These are phyloP conservation scores for Micrastur ruficollis DNA, from an alignment of 2,797 vertebrate genomes.

Conservation along the genomic window DNA sequence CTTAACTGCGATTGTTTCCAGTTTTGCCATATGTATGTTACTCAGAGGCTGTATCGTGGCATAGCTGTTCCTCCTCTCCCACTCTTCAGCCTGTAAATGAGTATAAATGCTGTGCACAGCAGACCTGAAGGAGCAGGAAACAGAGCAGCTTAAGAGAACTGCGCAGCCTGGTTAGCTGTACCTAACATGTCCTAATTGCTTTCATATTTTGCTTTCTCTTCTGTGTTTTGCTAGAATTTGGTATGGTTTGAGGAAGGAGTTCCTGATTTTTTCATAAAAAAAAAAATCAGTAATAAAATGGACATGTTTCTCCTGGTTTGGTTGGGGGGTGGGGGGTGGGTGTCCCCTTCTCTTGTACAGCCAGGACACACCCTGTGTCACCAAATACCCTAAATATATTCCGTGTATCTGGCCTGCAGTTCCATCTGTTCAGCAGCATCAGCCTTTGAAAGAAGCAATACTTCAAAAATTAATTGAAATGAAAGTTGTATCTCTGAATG, in stretches of 20 bases:
- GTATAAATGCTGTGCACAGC: not conserved
- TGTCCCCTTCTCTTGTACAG: not conserved
- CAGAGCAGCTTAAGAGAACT: not conserved
- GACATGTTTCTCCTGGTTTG: not conserved
- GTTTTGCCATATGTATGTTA: not conserved
- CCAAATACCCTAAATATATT: not conserved
- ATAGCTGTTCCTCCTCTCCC: not conserved
- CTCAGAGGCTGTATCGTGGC: not conserved
- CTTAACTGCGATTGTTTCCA: not conserved
- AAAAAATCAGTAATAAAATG: not conserved
- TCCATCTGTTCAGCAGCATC: not conserved
- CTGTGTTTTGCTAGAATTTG: not conserved
- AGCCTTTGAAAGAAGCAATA: not conserved
- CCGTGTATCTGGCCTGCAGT: not conserved
- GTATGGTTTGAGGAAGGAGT: not conserved
- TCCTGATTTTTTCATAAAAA: not conserved
- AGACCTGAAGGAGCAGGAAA: not conserved
- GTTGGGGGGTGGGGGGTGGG: too few relatives aligned
- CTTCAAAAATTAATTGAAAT: not conserved
- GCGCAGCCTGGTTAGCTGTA: not conserved
- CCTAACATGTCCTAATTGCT: not conserved
- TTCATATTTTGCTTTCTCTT: not conserved
- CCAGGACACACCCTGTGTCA: not conserved
- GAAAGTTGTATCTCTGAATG: not conserved
- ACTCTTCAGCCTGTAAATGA: not conserved